A percentile compares a stretch with the other conserved stretches of the same genome.
Conservation (phyloP, 2,888 invertebrate genomes). For the Allygus modestus region DNA sequence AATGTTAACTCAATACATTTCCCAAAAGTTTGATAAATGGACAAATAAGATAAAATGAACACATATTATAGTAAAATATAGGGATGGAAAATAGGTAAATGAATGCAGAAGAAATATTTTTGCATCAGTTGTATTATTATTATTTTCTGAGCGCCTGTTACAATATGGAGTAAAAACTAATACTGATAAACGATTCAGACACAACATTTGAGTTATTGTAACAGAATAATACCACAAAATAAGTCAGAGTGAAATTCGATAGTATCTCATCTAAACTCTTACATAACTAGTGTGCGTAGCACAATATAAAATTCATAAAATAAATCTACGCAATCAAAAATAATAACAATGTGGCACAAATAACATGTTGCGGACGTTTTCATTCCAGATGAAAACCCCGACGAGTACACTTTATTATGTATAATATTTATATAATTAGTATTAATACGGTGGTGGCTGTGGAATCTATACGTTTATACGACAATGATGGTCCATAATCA, state of each 20-base stretch:
- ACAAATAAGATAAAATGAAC: too few species aligned
- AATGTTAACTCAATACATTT: too few species aligned
- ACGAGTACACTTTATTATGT: conserved; percentile 43
- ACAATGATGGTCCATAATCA: conserved; percentile 44
- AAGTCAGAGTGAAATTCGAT: conserved; percentile 8
- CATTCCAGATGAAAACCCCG: conserved; percentile 53
- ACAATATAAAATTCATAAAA: conserved; percentile 56
- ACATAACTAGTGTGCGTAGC: conserved; percentile 53
- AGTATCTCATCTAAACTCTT: conserved; percentile 35
- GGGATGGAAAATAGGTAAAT: not conserved
- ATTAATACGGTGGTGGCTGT: conserved; percentile 21
- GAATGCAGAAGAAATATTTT: not conserved
- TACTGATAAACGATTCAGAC: conserved; percentile 42
- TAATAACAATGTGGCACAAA: conserved; percentile 55
- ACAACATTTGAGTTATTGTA: conserved; percentile 31
- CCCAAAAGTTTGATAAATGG: too few species aligned
- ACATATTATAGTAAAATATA: too few species aligned
- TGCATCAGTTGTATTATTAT: conserved; percentile 28
- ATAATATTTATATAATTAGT: conserved; percentile 51
- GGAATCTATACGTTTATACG: conserved; percentile 49
- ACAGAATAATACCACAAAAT: conserved; percentile 15
- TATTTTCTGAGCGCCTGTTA: conserved; percentile 45
- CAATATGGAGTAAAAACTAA: conserved; percentile 32
- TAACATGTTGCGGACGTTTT: conserved; percentile 40
- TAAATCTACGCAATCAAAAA: conserved; percentile 56